These are phyloP conservation scores for Acrocyrtus sp. DNA, from an alignment of 2,888 invertebrate genomes.

Conservation along the genomic window DNA sequence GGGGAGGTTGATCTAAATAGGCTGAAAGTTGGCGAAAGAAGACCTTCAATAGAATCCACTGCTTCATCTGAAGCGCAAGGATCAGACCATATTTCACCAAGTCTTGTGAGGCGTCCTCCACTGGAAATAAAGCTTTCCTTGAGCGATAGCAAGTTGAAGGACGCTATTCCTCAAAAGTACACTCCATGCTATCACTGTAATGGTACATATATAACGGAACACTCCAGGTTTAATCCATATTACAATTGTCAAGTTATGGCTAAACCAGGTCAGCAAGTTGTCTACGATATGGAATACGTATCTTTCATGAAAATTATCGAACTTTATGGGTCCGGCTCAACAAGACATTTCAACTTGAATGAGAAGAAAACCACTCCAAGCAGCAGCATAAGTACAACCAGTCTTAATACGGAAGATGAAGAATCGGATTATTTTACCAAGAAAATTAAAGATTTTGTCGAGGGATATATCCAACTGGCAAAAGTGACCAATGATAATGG, in stretches of 20 bases:
- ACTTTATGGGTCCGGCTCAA: constrained; percentile 22
- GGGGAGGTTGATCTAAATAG: constrained; percentile 27
- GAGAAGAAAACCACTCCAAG: neutral
- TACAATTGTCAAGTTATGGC: constrained; percentile 35
- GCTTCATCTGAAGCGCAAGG: constrained; percentile 9
- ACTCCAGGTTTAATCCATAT: constrained; percentile 26
- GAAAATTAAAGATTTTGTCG: constrained; percentile 39
- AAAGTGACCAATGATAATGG: constrained; percentile 35
- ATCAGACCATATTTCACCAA: constrained; percentile 1
- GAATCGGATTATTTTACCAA: constrained; percentile 8
- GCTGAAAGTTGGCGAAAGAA: constrained; percentile 9
- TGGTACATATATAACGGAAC: constrained; percentile 35
- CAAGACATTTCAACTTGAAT: constrained; percentile 25
- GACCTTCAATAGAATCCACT: constrained; percentile 22
- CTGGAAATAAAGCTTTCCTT: constrained; percentile 20
- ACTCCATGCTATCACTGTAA: constrained; percentile 35
- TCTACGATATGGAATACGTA: constrained; percentile 28
- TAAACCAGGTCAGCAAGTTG: constrained; percentile 18
- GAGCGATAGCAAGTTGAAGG: constrained; percentile 22
- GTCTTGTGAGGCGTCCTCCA: constrained; percentile 7
- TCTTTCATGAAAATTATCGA: constrained; percentile 38
- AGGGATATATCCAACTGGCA: constrained; percentile 22
- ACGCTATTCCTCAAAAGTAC: constrained; percentile 21
- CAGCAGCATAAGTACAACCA: constrained; percentile 8
- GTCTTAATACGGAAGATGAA: neutral